Conservation (phyloP, 2,888 invertebrate genomes). For the Brassicogethes aeneus region DNA sequence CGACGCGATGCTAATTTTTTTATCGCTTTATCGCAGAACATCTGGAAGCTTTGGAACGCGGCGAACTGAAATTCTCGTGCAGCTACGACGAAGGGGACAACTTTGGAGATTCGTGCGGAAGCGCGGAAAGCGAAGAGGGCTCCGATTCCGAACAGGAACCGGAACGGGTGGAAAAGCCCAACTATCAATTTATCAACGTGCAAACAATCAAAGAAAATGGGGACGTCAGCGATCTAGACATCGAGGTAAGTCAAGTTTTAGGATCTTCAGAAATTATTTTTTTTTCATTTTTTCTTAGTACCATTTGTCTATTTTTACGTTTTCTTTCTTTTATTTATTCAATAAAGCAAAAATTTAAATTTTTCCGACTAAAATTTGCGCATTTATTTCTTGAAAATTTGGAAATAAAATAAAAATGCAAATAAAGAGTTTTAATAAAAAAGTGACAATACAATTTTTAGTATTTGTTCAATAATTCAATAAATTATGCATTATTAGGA, state of each 20-base stretch:
- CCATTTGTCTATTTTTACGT: not conserved
- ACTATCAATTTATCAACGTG: slow-evolving; percentile 46
- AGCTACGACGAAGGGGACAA: slow-evolving; percentile 39
- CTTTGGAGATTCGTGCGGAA: slow-evolving; percentile 49
- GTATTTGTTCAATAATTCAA: too few species aligned
- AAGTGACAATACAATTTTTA: too few species aligned
- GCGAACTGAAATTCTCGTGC: slow-evolving; percentile 76
- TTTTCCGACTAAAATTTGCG: slow-evolving; percentile 9
- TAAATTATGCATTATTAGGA: too few species aligned
- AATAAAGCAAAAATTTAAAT: not conserved
- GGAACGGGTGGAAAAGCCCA: slow-evolving; percentile 26
- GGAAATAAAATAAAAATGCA: too few species aligned
- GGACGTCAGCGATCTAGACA: slow-evolving; percentile 41
- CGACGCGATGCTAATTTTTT: too few species aligned
- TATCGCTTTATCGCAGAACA: too few species aligned
- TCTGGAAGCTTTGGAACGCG: slow-evolving; percentile 73
- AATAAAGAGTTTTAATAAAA: too few species aligned
- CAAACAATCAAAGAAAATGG: slow-evolving; percentile 38
- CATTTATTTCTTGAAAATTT: too few species aligned
- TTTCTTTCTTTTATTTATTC: not conserved
- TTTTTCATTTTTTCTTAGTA: slow-evolving; percentile 2
- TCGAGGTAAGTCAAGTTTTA: slow-evolving; percentile 43
- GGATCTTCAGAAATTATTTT: not conserved
- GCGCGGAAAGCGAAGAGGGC: slow-evolving; percentile 59
- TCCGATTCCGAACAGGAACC: slow-evolving; percentile 48